Evolutionary conservation across 2,888 invertebrate species (phyloP), one percentile per base, ranked within the genome.

Genomic region (Drosophila merina): DNA sequence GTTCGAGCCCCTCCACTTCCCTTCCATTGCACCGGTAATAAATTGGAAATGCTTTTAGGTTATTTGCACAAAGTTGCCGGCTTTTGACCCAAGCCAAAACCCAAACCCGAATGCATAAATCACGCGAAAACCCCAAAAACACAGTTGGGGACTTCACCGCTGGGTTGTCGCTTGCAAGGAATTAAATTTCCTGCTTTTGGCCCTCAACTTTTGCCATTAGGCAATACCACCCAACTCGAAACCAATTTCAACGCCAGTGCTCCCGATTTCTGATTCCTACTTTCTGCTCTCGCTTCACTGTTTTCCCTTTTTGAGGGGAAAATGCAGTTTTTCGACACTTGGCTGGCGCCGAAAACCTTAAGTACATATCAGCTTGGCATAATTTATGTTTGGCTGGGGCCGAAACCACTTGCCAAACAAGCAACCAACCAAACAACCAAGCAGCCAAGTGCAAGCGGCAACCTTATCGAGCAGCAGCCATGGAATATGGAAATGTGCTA

Each of bases 81-180:
- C 49, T 48, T 51, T 62, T 76, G 51, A 75, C 80, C 48, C 59
- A 6, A 20, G 20, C 20, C 20, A 20, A 20, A 20, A 20, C 20
- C 20, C 20, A 51, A 55, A 51, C 80, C 80, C 80, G 75, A 86
- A 77, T 79, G 83, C 86, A 80, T 80, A 80, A 80, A 86, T 80
- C 86, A 80, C 80, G 63, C 70, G 70, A 54, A 42, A 75, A 68
- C 45, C 76, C 72, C 72, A 69, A 54, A 58, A 70, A 55, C 74
- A 63, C 63, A 58, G 57, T 47, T 40, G 72, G 51, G 50, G 51
- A 38, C 62, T 42, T 40, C 51, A 55, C 64, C 47, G 62, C 44
- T 54, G 68, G 51, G 67, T 69, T 76, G 72, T 74, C 77, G 60
- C 57, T 55, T 66, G 57, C 54, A 63, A 44, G 48, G 44, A 73